These are phyloP conservation scores for Microctenopoma stevenorrisi DNA, from an alignment of 2,797 vertebrate genomes.

Conservation along the genomic window DNA sequence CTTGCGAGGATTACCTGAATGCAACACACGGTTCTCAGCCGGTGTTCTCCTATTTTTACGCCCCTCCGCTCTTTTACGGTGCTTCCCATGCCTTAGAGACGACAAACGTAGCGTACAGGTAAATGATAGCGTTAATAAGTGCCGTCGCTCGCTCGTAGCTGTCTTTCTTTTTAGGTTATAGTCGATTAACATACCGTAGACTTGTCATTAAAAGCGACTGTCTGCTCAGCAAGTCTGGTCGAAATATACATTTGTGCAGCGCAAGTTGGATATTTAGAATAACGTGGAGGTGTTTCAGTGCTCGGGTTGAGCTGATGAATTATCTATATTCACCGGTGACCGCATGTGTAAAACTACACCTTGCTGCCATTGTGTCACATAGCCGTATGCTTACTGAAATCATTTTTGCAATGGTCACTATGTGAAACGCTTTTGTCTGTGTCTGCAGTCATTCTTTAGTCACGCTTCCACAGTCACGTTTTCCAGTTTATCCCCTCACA, in stretches of 20 bases:
- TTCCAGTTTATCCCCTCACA: neutral
- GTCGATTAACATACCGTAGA: neutral
- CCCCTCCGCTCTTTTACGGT: slow-evolving; percentile 55
- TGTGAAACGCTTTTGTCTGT: slow-evolving; percentile 20
- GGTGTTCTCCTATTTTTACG: slow-evolving; percentile 72
- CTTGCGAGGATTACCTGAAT: slow-evolving; percentile 44
- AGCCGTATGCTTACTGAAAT: slow-evolving; percentile 16
- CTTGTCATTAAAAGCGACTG: slow-evolving; percentile 24
- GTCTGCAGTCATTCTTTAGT: slow-evolving; percentile 35
- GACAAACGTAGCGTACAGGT: slow-evolving; percentile 75
- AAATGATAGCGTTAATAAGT: slow-evolving; percentile 35
- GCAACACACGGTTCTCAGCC: slow-evolving; percentile 62
- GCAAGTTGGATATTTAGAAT: slow-evolving; percentile 38
- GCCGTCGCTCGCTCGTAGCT: slow-evolving; percentile 2
- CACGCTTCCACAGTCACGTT: slow-evolving; percentile 36
- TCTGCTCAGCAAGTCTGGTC: slow-evolving; percentile 32
- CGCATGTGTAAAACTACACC: slow-evolving; percentile 62
- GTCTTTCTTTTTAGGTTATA: slow-evolving; percentile 12
- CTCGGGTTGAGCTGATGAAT: slow-evolving; percentile 34
- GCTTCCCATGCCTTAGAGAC: slow-evolving; percentile 73
- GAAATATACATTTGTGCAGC: slow-evolving; percentile 14
- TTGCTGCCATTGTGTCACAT: slow-evolving; percentile 45
- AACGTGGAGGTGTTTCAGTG: slow-evolving; percentile 17
- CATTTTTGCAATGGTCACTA: slow-evolving; percentile 13
- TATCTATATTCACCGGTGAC: slow-evolving; percentile 53